Conservation (phyloP, 2,113 vertebrate genomes). For the Pholis gunnellus region DNA sequence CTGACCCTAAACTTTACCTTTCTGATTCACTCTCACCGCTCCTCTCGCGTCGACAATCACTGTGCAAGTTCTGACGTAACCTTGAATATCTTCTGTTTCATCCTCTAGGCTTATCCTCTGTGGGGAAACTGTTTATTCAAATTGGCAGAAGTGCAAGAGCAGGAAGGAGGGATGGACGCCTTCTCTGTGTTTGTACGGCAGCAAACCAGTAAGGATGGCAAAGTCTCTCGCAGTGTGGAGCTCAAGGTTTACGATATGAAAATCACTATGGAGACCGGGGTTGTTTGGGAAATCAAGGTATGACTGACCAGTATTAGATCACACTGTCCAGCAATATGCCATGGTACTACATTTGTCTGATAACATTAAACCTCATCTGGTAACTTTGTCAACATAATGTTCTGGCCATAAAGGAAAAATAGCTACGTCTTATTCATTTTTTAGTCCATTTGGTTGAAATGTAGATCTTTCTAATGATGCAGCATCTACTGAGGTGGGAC, state of each 20-base stretch:
- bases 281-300: slow-evolving; percentile 37
- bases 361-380: not conserved
- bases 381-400: too few species aligned
- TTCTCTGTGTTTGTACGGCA: slow-evolving; percentile 31
- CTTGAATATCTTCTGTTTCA: not conserved
- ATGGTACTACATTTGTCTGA: not conserved
- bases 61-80: not conserved
- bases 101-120: slow-evolving; percentile 33
- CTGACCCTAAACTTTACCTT: too few species aligned
- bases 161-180: not conserved
- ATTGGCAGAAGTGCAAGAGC: slow-evolving; percentile 27
- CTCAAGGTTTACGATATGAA: slow-evolving; percentile 19
- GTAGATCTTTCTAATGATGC: not conserved
- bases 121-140: slow-evolving; percentile 37
- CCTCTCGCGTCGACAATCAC: not conserved
- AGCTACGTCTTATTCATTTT: not conserved
- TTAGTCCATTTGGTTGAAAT: not conserved
- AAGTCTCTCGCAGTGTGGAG: slow-evolving; percentile 8
- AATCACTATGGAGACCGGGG: slow-evolving; percentile 32
- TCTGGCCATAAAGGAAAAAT: not conserved
- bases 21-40: too few species aligned
- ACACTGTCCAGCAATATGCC: not conserved
- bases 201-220: not conserved
- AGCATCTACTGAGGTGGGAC: not conserved
- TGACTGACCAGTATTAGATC: not conserved